A percentile compares a stretch with the other conserved stretches of the same genome.
Evolutionary conservation across 2,113 vertebrate genomes (phyloP).

Genomic region (Pholis gunnellus): DNA sequence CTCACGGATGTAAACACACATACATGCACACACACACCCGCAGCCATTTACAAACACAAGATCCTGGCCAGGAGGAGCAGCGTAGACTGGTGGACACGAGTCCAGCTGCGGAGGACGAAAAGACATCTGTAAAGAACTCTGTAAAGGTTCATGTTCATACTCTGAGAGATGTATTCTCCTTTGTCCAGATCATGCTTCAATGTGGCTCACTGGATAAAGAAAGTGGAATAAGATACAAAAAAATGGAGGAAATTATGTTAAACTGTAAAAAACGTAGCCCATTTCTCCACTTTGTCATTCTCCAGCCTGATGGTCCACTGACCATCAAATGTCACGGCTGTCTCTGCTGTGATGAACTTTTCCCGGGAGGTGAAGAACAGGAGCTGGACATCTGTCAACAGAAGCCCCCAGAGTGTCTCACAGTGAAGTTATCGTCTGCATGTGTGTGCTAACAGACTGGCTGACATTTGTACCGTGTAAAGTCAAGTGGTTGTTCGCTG

Average conservation of each 20-base stretch:
- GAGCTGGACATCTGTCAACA: constrained; percentile 29
- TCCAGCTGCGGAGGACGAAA: constrained; percentile 18
- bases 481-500: constrained; percentile 28
- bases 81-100: not conserved
- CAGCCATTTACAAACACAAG: constrained; percentile 5
- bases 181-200: not conserved
- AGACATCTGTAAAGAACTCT: not conserved
- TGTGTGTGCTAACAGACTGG: constrained; percentile 34
- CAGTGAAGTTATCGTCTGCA: constrained; percentile 44
- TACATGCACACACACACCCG: constrained; percentile 15
- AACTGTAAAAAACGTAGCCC: constrained; percentile 12
- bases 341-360: constrained; percentile 29
- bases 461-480: constrained; percentile 58
- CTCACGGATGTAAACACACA: not conserved
- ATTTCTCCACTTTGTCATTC: constrained; percentile 8
- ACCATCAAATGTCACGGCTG: constrained; percentile 28
- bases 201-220: not conserved
- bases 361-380: not conserved
- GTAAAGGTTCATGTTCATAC: not conserved
- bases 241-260: constrained; percentile 2
- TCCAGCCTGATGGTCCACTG: constrained; percentile 11
- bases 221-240: not conserved
- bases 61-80: not conserved
- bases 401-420: constrained; percentile 28
- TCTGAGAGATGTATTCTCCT: not conserved